Conservation (phyloP, 2,113 vertebrate genomes). For the Dolichallabes microphthalmus region DNA sequence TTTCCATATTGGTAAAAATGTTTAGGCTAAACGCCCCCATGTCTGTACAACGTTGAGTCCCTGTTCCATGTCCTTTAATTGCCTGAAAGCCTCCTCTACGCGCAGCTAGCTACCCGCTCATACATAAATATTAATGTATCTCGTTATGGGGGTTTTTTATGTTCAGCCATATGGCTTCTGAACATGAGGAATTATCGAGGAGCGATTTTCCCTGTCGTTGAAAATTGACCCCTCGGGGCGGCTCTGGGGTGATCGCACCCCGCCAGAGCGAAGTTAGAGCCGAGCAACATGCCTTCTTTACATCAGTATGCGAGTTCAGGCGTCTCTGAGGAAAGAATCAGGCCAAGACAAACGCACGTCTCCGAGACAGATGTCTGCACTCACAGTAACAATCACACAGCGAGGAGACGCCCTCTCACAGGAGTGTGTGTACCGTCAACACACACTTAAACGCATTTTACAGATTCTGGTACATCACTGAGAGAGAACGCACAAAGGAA, state of each 20-base stretch:
- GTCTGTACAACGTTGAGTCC: neutral
- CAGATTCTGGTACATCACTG: neutral
- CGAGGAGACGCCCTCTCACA: neutral
- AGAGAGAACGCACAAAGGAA: neutral
- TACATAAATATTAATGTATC: neutral
- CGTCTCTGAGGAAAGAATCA: slow-evolving; percentile 50
- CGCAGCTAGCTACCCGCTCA: neutral
- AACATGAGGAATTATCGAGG: neutral
- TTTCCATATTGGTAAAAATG: no score
- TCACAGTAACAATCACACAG: slow-evolving; percentile 2
- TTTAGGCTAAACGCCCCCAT: neutral
- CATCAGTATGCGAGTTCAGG: slow-evolving; percentile 53
- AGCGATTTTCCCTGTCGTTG: neutral
- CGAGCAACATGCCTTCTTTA: slow-evolving; percentile 48
- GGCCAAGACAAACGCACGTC: slow-evolving; percentile 39
- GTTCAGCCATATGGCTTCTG: neutral
- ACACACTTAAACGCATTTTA: neutral
- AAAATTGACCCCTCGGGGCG: slow-evolving; percentile 41
- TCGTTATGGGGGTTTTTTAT: neutral
- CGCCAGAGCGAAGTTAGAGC: slow-evolving; percentile 1
- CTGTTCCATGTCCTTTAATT: accelerated
- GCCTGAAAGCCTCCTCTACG: neutral
- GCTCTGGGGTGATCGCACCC: slow-evolving; percentile 47
- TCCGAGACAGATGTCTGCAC: slow-evolving; percentile 51
- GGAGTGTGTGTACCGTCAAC: neutral